Conservation (phyloP, 2,888 invertebrate genomes). For the Scaptodrosophila latifasciaeformis region DNA sequence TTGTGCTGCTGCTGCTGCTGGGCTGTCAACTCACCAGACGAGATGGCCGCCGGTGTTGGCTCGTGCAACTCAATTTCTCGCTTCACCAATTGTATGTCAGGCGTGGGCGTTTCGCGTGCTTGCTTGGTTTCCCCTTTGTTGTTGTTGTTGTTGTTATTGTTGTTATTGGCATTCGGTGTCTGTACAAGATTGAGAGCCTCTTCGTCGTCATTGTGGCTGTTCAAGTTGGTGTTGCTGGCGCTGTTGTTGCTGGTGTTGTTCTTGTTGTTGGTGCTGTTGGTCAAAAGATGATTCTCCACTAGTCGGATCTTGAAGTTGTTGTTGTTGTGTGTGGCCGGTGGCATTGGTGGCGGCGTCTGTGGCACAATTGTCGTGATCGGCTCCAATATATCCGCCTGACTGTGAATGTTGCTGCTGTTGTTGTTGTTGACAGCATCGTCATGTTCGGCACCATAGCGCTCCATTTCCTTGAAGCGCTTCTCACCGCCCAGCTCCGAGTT, state of each 20-base stretch:
- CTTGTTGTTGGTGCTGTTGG: conserved; percentile 49
- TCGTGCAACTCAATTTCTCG: conserved; percentile 43
- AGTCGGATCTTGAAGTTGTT: conserved; percentile 70
- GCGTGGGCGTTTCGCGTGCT: conserved; percentile 44
- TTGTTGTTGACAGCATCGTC: conserved; percentile 58
- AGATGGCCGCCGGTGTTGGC: background rate
- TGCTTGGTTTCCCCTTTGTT: conserved; percentile 31
- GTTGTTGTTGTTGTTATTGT: conserved; percentile 19
- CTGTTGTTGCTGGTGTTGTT: conserved; percentile 33
- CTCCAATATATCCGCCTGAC: conserved; percentile 41
- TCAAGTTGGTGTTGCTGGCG: conserved; percentile 27
- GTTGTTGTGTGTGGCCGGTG: conserved; percentile 42
- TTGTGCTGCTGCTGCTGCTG: background rate
- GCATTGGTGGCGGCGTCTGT: conserved; percentile 43
- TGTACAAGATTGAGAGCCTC: conserved; percentile 73
- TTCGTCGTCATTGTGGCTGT: conserved; percentile 53
- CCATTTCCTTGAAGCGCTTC: conserved; percentile 70
- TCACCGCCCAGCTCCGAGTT: conserved; percentile 70
- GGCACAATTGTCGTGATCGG: conserved; percentile 51
- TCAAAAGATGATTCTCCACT: conserved; percentile 65
- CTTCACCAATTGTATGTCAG: conserved; percentile 54
- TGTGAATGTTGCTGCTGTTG: conserved; percentile 43
- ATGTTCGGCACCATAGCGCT: conserved; percentile 51
- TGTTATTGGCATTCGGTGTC: conserved; percentile 47
- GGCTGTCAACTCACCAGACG: conserved; percentile 24